Base-by-base conservation (phyloP, 2,113 vertebrate genomes). In the Malurus alboscapulatus region DNA sequence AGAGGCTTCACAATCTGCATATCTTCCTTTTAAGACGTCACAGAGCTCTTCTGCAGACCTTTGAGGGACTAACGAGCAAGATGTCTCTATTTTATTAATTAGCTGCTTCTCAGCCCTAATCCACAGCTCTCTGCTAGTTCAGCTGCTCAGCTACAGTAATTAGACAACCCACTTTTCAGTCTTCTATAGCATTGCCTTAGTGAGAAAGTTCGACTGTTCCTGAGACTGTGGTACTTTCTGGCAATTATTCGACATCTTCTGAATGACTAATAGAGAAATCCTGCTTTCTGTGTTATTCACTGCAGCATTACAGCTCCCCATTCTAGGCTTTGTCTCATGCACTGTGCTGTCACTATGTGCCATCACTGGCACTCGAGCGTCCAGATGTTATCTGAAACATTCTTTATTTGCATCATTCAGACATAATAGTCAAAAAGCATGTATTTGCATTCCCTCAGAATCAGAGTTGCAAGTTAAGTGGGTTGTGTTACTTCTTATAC, bases 71-170 rank as follows among this genome's bases (percentile, higher is more conserved):
- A 96, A 95, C 0, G 0, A 94, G 92, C 87, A 91, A 85, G 87
- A 93, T 90, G 93, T 68, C 78, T 84, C 82, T 82, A 57, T 83
- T 82, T 92, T 83, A 95, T 90, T 96, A 94, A 96, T 96, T 76
- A 95, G 84, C 63, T 76, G 30, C 82, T 91, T 93, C 84, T 93
- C 82, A 85, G 78, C 71, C 1, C 0, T 68, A 66, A 30, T 79
- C 42, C 55, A 45, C 40, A 68, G 84, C 66, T 92, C 84, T 78
- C 69, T 48, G 27, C 62, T 53, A 78, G 81, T 67, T 95, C 87
- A 91, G 87, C 94, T 75, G 74, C 84, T 91, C 78, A 82, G 81
- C 87, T 68, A 71, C 87, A 79, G 92, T 87, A 93, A 95, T 96
- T 85, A 95, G 71, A 80, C 71, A 94, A 58, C 50, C 36, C 53